Base-by-base conservation (phyloP, 2,888 invertebrate species). In the Leptinotarsa tumamoca region DNA sequence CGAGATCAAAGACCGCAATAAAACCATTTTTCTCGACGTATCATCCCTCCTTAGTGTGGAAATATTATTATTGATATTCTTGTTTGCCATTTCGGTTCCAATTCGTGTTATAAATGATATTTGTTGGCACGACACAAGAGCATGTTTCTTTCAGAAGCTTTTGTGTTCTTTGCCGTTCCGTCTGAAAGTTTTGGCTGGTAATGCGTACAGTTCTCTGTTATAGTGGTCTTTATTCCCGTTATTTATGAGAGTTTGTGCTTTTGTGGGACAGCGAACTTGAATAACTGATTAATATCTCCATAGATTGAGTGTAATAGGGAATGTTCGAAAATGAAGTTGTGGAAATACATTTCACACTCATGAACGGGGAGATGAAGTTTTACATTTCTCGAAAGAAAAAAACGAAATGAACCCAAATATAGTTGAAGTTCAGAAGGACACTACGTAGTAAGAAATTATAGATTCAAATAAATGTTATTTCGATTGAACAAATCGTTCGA, bases 51-150 rank as follows among this genome's bases (percentile, higher is more conserved):
- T 71, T 73, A 54, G 68, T 70, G 61, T n/a, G 67, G 21, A 68
- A 77, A 85, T 87, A 87, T 87, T 86, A 86, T 88, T 88, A 88
- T 88, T 87, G 87, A 88, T 87, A 88, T 88, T 86, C 87, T 87
- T 87, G 87, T 87, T 87, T 87, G 87, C 86, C 83, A 84, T 85
- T 85, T 87, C 84, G 83, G 82, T 83, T 83, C 86, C 85, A 85
- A 85, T 83, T 85, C 86, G 86, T 83, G 84, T 86, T 87, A 87
- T 87, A 87, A 87, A 87, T 87, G 87, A 87, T 85, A 87, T 87
- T 87, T 86, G 86, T 85, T 85, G 85, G 85, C 84, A 84, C 85
- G 83, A 84, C 84, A 86, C 84, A 82, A 82, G 85, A 85, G 86
- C 83, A 86, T 85, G 85, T 84, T 86, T 85, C 85, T 86, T 83